Percentiles rank a stretch among this genome's conserved stretches.
phyloP scores from a whole-genome alignment of 2,797 vertebrate species.

The Clarias fuscus region DNA sequence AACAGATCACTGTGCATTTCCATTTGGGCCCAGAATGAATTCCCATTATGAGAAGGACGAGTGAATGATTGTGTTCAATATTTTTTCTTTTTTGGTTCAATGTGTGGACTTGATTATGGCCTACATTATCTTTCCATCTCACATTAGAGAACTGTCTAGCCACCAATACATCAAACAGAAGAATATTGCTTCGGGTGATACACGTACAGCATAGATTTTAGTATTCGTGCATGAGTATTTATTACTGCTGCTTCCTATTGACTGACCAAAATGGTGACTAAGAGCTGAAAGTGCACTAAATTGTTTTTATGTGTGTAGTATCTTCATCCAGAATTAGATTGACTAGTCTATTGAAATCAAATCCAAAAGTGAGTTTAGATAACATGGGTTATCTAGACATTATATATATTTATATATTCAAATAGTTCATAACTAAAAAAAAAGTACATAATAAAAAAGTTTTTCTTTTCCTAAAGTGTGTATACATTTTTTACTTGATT shows the following conservation, averaged over 20 bases:
- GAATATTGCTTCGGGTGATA: background rate
- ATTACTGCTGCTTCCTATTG: background rate
- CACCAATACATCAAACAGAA: constrained; percentile 1
- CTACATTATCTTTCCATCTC: background rate
- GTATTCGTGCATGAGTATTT: background rate
- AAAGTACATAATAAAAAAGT: no score
- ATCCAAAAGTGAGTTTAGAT: background rate
- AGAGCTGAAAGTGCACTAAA: background rate
- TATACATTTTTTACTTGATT: no score
- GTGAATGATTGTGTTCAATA: background rate
- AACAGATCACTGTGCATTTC: constrained; percentile 1
- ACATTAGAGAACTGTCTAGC: background rate
- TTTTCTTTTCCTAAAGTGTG: no score
- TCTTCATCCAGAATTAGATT: background rate
- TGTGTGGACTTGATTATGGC: constrained; percentile 1
- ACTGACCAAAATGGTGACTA: background rate
- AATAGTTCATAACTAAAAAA: no score
- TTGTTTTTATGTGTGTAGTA: background rate
- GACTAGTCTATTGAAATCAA: background rate
- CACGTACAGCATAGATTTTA: background rate
- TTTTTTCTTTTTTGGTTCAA: background rate
- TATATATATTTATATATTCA: no score
- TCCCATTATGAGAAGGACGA: constrained; percentile 3
- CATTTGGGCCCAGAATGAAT: background rate
- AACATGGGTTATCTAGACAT: background rate